Evolutionary conservation across 2,888 invertebrate species (phyloP).

Genomic region (Pristionchus fissidentatus): DNA sequence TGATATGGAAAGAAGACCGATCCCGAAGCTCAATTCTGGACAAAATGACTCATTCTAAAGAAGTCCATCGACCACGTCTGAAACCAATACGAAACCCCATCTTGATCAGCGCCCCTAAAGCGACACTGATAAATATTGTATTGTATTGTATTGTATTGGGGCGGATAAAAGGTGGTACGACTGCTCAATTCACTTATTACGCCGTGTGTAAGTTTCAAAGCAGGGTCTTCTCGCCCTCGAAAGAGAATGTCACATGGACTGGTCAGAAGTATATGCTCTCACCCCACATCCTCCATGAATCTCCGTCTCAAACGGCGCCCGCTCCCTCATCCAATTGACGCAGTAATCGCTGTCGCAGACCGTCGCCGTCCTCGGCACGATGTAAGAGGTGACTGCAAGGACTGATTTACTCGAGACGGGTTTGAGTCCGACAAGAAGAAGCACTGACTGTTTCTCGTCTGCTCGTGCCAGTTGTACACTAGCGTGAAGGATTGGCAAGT

Average conservation of each 20-base stretch:
- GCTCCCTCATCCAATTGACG: background rate
- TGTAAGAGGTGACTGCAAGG: background rate
- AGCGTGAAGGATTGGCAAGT: background rate
- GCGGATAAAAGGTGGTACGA: background rate
- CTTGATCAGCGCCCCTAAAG: too few species aligned
- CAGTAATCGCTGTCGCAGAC: background rate
- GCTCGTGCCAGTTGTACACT: background rate
- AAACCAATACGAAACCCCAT: too few species aligned
- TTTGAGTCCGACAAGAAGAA: background rate
- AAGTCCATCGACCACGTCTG: too few species aligned
- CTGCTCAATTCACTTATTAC: background rate
- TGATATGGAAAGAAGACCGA: too few species aligned
- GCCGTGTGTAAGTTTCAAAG: background rate
- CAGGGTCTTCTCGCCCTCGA: background rate
- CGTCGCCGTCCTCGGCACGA: background rate
- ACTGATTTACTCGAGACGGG: background rate
- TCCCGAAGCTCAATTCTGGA: too few species aligned
- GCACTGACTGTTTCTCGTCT: background rate
- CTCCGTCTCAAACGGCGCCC: background rate
- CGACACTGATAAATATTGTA: too few species aligned
- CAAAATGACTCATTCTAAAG: too few species aligned
- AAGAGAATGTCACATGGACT: background rate
- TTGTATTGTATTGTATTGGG: background rate
- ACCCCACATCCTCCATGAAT: slow-evolving; percentile 13
- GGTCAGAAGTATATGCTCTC: background rate